phyloP scores from a whole-genome alignment of 2,888 invertebrate genomes.

The Gymnosoma rotundatum region DNA sequence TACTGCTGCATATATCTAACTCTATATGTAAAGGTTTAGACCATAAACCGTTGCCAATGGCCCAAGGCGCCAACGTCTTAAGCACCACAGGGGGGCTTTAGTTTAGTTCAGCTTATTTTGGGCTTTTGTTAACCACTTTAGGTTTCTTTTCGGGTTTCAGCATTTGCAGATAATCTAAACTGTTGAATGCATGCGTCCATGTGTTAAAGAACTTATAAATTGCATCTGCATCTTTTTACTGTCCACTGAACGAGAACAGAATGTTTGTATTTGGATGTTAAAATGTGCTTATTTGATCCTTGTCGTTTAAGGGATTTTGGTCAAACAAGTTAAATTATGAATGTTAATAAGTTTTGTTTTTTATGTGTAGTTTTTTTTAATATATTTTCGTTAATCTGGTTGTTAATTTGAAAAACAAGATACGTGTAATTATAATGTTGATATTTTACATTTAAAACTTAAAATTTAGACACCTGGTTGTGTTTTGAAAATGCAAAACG shows the following conservation, averaged over 20 bases:
- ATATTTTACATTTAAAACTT: slow-evolving; percentile 42
- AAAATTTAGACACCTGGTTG: slow-evolving; percentile 33
- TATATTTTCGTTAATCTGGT: slow-evolving; percentile 8
- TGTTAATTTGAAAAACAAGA: slow-evolving; percentile 44
- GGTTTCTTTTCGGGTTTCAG: slow-evolving; percentile 65
- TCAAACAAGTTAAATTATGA: slow-evolving; percentile 58
- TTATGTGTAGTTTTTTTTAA: not conserved
- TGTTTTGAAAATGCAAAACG: not conserved
- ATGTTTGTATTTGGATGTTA: slow-evolving; percentile 1
- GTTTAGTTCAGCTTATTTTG: slow-evolving; percentile 46
- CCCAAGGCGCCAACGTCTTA: slow-evolving; percentile 79
- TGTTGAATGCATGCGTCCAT: slow-evolving; percentile 72
- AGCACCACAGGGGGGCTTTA: slow-evolving; percentile 76
- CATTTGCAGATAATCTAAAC: slow-evolving; percentile 71
- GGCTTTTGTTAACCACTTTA: slow-evolving; percentile 17
- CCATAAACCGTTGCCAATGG: slow-evolving; percentile 68
- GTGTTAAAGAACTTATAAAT: slow-evolving; percentile 68
- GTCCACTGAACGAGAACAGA: slow-evolving; percentile 38
- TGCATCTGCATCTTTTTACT: slow-evolving; percentile 65
- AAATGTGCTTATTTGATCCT: slow-evolving; percentile 7
- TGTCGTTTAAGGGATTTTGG: slow-evolving; percentile 58
- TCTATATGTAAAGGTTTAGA: slow-evolving; percentile 64
- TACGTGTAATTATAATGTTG: slow-evolving; percentile 65
- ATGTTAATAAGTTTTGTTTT: slow-evolving; percentile 51
- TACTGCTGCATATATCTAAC: not conserved